phyloP scores from a whole-genome alignment of 2,113 vertebrate species.

The Myotis davidii region DNA sequence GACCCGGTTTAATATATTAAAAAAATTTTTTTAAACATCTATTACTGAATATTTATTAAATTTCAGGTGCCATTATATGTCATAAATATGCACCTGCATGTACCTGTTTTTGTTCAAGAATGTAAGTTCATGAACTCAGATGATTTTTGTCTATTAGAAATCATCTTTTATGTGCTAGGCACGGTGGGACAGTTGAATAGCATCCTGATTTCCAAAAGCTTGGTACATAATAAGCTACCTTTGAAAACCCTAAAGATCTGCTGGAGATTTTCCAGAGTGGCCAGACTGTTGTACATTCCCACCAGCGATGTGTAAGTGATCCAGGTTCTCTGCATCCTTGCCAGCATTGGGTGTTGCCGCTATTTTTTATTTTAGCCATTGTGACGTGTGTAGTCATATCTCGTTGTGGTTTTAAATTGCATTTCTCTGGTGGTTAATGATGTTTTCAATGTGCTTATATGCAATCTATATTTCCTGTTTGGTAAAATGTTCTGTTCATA shows the following conservation, averaged over 20 bases:
- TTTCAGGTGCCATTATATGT: conserved; percentile 38
- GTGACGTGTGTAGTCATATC: neutral
- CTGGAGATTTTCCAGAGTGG: neutral
- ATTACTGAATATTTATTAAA: conserved; percentile 43
- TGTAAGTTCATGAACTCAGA: conserved; percentile 25
- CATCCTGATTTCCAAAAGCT: conserved; percentile 13
- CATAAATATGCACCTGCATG: neutral
- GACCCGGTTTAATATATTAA: conserved; percentile 31
- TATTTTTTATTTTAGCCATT: neutral
- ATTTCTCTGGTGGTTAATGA: conserved; percentile 28
- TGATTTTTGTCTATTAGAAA: conserved; percentile 21
- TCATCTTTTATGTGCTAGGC: conserved; percentile 36
- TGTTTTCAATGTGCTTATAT: conserved; percentile 48
- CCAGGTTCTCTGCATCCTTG: neutral
- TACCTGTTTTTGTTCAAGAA: neutral
- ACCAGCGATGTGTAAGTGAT: neutral
- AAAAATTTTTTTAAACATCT: neutral
- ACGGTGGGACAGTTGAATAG: neutral
- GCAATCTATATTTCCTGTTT: neutral
- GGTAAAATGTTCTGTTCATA: conserved; percentile 37
- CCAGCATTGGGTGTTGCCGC: conserved; percentile 10
- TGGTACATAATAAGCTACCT: neutral
- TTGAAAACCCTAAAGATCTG: no score
- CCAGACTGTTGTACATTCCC: neutral
- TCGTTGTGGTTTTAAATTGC: neutral